Evolutionary conservation across 2,113 vertebrate genomes (phyloP), one percentile per base, ranked within the genome.

Genomic region (Polypterus bichir): DNA sequence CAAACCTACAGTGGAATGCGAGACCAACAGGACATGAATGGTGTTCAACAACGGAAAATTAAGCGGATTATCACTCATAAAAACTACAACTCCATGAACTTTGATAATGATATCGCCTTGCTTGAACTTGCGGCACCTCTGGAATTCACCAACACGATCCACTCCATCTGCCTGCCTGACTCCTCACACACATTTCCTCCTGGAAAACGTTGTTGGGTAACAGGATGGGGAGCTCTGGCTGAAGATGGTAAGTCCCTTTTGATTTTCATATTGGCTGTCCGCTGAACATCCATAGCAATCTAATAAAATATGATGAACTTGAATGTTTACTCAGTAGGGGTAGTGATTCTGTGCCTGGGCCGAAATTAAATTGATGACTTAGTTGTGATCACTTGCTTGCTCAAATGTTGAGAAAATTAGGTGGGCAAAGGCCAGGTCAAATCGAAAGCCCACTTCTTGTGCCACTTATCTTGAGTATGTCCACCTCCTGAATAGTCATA

Each of bases 1-100:
- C 80, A 65, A 0, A 87, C 89, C 11, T 97, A 83, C 76, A 83
- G 93, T 68, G 95, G 95, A 9, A 79, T 98, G 68, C 91, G 84
- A 0, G 73, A 86, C 79, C 94, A 94, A 69, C 71, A 65, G 46
- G 73, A 80, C 56, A 70, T 8, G 1, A 70, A 69, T 0, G 61
- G 7, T 0, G 66, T 71, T 0, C 80, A 79, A 67, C 9, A 1
- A 44, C 65, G 74, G 5, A 0, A 6, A 2, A 1, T 87, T 62
- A 79, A 79, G 73, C 78, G 2, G 59, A 82, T 88, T 61, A 70
- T 85, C 70, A 6, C 70, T 49, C 83, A 88, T 65, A 71, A 67
- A 0, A 49, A 71, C 63, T 89, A 89, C 75, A 80, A 75, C 66
- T 46, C 5, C 1, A 74, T 82, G 75, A 85, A 74, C 64, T 76